Base-by-base conservation (phyloP, 1,140 invertebrate genomes). In the Pseudomyrmex flavicornis region DNA sequence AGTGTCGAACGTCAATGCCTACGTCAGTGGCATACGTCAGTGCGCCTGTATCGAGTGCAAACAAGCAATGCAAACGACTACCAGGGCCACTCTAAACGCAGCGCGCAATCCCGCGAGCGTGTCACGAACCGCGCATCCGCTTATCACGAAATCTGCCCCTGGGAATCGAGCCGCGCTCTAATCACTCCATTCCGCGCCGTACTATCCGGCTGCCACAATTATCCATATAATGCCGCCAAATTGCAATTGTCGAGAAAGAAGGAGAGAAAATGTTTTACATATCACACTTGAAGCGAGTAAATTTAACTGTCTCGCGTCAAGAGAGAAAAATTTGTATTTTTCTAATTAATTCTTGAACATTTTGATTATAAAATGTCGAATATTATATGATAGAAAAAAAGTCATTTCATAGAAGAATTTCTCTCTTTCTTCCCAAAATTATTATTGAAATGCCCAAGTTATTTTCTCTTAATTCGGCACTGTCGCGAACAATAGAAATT, bases 1-100 rank as follows among this genome's bases (percentile, higher is more conserved):
- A 91, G 82, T 82, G 73, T 26, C 75, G 59, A 85, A 82, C 88
- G 84, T 91, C 68, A 75, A 46, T 68, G 66, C 77, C 61, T 56
- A 72, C 61, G 63, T 62, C 62, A 61, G 69, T 73, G n/a, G n/a
- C 56, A 84, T 74, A 52, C 54, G 82, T 35, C 35, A 7, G 0
- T 69, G 22, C 22, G 17, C 50, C 61, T 83, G 56, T 82, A 74
- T 65, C 69, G 69, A 82, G 58, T 56, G 52, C 74, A 85, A 88
- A 83, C 83, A 85, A 73, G 79, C 83, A 70, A 83, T 85, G 74
- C 70, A 83, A 85, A 82, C 83, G 84, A 82, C 77, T 48, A 56
- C 58, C 59, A 17, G 52, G 50, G 44, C 70, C 44, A 50, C 79
- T 82, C 48, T 44, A 70, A 72, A 73, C 50, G 65, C 63, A 73